A percentile compares a stretch with the other conserved stretches of the same genome.
Conservation (phyloP, 1,140 invertebrate genomes). For the Zaprionus nigranus region DNA sequence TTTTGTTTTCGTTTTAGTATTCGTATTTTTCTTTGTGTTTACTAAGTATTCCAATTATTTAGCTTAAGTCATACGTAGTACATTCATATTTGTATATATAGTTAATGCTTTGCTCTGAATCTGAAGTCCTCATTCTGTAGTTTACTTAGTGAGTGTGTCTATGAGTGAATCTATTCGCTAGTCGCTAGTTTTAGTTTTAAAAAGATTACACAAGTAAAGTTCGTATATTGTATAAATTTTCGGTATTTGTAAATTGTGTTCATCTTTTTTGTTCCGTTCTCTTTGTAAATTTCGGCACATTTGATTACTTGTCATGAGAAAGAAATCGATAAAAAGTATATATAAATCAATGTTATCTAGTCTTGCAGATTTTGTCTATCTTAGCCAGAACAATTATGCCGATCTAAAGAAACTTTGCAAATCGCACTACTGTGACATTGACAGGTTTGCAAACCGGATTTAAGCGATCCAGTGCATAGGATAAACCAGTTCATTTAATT, state of each 20-base stretch:
- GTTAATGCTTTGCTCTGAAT: slow-evolving; percentile 47
- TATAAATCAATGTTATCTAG: slow-evolving; percentile 20
- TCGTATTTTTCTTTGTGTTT: not conserved
- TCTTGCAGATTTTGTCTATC: slow-evolving; percentile 27
- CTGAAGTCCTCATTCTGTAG: slow-evolving; percentile 42
- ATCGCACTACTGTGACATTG: not conserved
- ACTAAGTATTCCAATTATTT: slow-evolving; percentile 31
- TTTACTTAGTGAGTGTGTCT: slow-evolving; percentile 18
- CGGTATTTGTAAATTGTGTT: slow-evolving; percentile 52
- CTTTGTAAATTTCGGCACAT: slow-evolving; percentile 50
- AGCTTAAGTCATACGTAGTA: slow-evolving; percentile 43
- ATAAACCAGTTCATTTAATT: slow-evolving; percentile 5
- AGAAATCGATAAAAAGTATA: slow-evolving; percentile 24
- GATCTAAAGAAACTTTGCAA: slow-evolving; percentile 10
- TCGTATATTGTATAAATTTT: slow-evolving; percentile 53
- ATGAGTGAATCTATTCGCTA: slow-evolving; percentile 42
- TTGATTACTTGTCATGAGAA: slow-evolving; percentile 43
- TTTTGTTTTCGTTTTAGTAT: slow-evolving; percentile 12
- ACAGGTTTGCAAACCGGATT: not conserved
- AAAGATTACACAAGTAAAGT: slow-evolving; percentile 47
- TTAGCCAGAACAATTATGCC: slow-evolving; percentile 3
- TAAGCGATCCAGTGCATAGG: not conserved
- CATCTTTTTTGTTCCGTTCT: slow-evolving; percentile 20
- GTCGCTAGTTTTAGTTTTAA: slow-evolving; percentile 26
- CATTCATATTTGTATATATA: slow-evolving; percentile 35